Evolutionary conservation across 2,113 vertebrate species (phyloP).

Genomic region (Motacilla tschutschensis): DNA sequence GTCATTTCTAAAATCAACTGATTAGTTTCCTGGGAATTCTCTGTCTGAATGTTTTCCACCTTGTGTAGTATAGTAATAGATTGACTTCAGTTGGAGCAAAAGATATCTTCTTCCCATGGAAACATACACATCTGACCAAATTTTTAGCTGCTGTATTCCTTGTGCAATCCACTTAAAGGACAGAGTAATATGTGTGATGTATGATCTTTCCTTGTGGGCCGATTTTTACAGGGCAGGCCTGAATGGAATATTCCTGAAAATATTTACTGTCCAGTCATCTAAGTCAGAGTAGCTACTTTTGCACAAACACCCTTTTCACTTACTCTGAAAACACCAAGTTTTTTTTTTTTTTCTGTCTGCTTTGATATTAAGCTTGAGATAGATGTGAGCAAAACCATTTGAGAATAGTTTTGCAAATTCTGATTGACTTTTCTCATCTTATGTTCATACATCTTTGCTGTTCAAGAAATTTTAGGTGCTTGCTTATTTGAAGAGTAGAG

Average conservation of each 20-base stretch:
- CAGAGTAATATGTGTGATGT: background rate
- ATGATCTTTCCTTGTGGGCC: background rate
- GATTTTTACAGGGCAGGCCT: background rate
- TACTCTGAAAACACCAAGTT: background rate
- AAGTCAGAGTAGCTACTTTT: conserved; percentile 1
- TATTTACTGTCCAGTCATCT: background rate
- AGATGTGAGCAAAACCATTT: background rate
- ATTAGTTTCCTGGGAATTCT: background rate
- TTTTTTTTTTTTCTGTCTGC: background rate
- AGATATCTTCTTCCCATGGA: background rate
- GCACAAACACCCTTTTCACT: background rate
- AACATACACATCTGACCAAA: background rate
- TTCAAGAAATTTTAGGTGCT: background rate
- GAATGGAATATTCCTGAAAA: background rate
- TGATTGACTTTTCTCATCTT: background rate
- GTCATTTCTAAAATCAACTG: background rate
- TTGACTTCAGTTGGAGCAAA: background rate
- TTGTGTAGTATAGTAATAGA: background rate
- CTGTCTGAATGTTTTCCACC: background rate
- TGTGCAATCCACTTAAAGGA: background rate
- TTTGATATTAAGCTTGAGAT: background rate
- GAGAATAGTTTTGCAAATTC: background rate
- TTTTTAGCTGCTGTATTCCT: background rate
- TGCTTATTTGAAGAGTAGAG: background rate
- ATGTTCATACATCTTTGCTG: background rate